Evolutionary conservation across 1,140 invertebrate species (phyloP).

Genomic region (Pissodes strobi): DNA sequence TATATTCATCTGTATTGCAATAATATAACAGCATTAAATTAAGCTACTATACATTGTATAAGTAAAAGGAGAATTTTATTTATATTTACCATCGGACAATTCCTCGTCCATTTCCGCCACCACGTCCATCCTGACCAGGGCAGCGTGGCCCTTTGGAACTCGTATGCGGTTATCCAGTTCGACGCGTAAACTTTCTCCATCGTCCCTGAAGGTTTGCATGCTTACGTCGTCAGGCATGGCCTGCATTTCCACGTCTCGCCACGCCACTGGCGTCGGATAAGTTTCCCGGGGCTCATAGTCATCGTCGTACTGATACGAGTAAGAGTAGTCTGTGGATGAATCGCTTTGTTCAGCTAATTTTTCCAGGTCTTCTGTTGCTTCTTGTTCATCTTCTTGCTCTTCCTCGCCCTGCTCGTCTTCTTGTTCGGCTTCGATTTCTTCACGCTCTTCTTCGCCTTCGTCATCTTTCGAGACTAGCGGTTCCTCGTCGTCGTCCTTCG

Average conservation of each 20-base stretch:
- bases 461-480: slow-evolving; percentile 27
- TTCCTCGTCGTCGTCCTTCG: slow-evolving; percentile 13
- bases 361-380: not conserved
- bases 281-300: slow-evolving; percentile 4
- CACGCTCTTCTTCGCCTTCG: slow-evolving; percentile 5
- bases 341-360: slow-evolving; percentile 1
- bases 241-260: slow-evolving; percentile 50
- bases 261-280: slow-evolving; percentile 18
- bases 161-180: slow-evolving; percentile 19
- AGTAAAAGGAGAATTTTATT: no score
- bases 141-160: slow-evolving; percentile 3
- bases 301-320: slow-evolving; percentile 47
- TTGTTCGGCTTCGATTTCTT: slow-evolving; percentile 18
- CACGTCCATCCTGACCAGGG: slow-evolving; percentile 11
- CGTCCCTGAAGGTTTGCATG: slow-evolving; percentile 45
- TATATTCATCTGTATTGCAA: no score
- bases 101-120: not conserved
- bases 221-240: slow-evolving; percentile 44
- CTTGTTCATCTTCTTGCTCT: slow-evolving; percentile 16
- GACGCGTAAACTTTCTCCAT: not conserved
- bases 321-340: slow-evolving; percentile 41
- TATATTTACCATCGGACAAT: no score
- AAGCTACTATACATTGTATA: no score
- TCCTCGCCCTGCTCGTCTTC: slow-evolving; percentile 15
- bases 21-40: not conserved